phyloP scores from a whole-genome alignment of 1,140 invertebrate genomes.

The Ladona fulva region DNA sequence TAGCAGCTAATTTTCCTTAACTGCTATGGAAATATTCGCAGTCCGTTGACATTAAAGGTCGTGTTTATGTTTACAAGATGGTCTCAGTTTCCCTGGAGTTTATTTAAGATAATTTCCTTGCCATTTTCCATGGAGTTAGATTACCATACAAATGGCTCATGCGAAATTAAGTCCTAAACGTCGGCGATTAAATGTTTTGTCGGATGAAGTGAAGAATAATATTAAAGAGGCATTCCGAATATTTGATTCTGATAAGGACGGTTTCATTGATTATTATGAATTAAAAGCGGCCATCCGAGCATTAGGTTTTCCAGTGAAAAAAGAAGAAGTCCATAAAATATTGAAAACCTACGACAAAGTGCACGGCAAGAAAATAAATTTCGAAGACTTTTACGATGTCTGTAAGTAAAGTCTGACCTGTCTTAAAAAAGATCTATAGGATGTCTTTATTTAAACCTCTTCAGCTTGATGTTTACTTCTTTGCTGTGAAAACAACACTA shows the following conservation, averaged over 20 bases:
- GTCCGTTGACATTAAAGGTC: no score
- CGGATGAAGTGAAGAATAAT: slow-evolving; percentile 18
- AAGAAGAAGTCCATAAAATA: slow-evolving; percentile 23
- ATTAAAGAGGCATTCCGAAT: slow-evolving; percentile 24
- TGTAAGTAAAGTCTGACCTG: slow-evolving; percentile 14
- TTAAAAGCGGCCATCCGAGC: slow-evolving; percentile 26
- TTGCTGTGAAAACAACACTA: neutral
- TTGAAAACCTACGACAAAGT: slow-evolving; percentile 26
- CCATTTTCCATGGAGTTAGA: no score
- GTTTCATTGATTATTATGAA: slow-evolving; percentile 28
- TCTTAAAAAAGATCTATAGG: no score
- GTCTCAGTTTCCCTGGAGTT: no score
- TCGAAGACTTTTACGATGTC: slow-evolving; percentile 26
- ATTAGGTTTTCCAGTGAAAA: slow-evolving; percentile 25
- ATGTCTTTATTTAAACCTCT: no score
- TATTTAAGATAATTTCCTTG: no score
- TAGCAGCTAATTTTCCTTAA: no score
- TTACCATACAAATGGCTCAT: neutral
- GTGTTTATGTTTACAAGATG: no score
- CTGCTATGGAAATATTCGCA: no score
- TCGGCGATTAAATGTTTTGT: neutral
- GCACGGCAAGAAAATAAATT: slow-evolving; percentile 25
- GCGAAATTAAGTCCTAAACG: neutral
- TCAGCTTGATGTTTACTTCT: no score
- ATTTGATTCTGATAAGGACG: slow-evolving; percentile 27